These are phyloP conservation scores for Aphelocoma californica DNA, from an alignment of 2,797 vertebrate genomes.

Conservation along the genomic window DNA sequence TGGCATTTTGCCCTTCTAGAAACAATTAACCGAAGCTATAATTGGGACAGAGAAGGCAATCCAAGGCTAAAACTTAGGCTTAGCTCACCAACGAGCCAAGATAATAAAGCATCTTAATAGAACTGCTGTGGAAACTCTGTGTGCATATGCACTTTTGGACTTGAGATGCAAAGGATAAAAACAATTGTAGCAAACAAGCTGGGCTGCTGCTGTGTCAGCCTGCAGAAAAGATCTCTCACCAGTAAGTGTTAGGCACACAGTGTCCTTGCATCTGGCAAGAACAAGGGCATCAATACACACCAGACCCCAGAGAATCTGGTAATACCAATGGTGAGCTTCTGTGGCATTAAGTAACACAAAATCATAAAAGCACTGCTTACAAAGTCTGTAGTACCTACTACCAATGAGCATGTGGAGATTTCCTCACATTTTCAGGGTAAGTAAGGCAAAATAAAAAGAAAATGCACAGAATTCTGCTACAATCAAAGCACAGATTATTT, in stretches of 20 bases:
- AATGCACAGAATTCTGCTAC: not conserved
- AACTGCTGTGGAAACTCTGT: not conserved
- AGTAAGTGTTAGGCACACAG: not conserved
- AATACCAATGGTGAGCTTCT: not conserved
- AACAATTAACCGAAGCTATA: conserved; percentile 54
- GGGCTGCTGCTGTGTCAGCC: not conserved
- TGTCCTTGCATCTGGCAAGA: not conserved
- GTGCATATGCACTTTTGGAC: not conserved
- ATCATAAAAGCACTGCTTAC: not conserved
- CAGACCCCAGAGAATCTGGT: not conserved
- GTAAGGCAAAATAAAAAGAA: not conserved
- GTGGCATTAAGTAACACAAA: not conserved
- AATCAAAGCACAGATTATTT: not conserved
- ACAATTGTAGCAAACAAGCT: not conserved
- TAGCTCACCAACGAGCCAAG: conserved; percentile 7
- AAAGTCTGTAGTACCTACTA: not conserved
- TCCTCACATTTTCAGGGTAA: not conserved
- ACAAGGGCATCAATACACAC: not conserved
- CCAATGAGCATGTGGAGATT: not conserved
- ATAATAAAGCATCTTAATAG: conserved; percentile 51
- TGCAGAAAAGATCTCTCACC: not conserved
- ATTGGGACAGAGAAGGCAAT: conserved; percentile 44
- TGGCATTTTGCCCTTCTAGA: conserved; percentile 47
- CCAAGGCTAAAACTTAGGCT: conserved; percentile 35
- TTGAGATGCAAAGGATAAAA: conserved; percentile 22